Evolutionary conservation across 2,113 vertebrate genomes (phyloP), one percentile per base, ranked within the genome.

Genomic region (Leptodactylus fuscus): DNA sequence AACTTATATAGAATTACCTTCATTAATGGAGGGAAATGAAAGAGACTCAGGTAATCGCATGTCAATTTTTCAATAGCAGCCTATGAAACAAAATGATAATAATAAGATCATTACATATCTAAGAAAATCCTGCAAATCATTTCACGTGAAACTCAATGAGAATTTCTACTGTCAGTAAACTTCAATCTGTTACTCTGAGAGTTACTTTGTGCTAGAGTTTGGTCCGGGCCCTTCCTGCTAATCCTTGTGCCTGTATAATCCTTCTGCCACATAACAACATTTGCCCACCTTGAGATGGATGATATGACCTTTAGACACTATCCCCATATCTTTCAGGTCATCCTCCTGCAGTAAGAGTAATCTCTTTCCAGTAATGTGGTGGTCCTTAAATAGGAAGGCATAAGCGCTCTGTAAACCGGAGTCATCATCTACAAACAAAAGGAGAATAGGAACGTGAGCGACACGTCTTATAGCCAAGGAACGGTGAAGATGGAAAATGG

Each of bases 281-380:
- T 49, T 27, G 36, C 70, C 82, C 96, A 96, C 98, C 97, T 99
- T 99, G 16, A 99, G 94, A 91, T 99, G 97, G 89, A 99, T 98
- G 88, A 96, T 96, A 82, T 99, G 98, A 44, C 98, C 98, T 92
- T 96, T 99, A 88, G 97, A 98, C 89, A 94, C 92, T 87, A 99
- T 96, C 51, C 98, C 98, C 95, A 99, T 97, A 88, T 99, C 97
- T 86, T 95, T 95, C 92, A 99, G 94, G 92, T 99, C 98, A 1
- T 91, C 91, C 51, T 99, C 97, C 34, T 96, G 94, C 48, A 99
- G 92, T 88, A 99, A 92, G 1, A 99, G 96, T 85, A 99, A 85
- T 71, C 94, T 94, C 91, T 95, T 96, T 55, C 98, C 98, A 0
- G 98, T 99, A 88, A 99, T 99, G 92, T 99, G 97, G 87, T 99